Conservation (phyloP, 2,113 vertebrate species). For the Circaetus gallicus region DNA sequence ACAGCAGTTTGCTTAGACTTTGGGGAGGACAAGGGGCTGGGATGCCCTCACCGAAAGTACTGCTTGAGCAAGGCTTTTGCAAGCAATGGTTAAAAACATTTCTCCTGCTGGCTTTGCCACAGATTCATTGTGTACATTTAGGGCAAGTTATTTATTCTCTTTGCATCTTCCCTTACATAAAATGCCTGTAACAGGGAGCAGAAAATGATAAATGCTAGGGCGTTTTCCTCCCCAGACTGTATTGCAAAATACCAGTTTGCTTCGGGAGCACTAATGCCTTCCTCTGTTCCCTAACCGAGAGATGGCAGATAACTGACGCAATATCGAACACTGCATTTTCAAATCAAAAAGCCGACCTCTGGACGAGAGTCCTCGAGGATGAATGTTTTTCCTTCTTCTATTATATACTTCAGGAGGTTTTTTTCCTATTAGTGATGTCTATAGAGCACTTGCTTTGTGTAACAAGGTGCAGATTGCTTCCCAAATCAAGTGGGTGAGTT, state of each 20-base stretch:
- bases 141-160: background rate
- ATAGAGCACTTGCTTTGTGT: background rate
- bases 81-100: background rate
- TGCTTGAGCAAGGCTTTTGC: background rate
- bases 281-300: background rate
- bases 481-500: background rate
- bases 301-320: background rate
- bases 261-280: background rate
- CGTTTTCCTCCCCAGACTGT: background rate
- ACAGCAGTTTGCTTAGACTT: background rate
- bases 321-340: background rate
- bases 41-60: accelerated
- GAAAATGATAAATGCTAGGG: background rate
- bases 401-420: background rate
- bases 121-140: background rate
- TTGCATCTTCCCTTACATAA: background rate
- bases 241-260: background rate
- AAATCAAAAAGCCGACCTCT: background rate
- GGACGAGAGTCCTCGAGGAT: background rate
- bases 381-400: background rate
- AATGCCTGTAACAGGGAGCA: background rate
- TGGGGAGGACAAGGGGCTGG: background rate
- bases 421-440: background rate
- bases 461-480: background rate
- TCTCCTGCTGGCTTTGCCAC: background rate